Percentiles rank a stretch among this genome's conserved stretches.
phyloP scores from a whole-genome alignment of 1,140 invertebrate species.

The Branchinecta lindahli region DNA sequence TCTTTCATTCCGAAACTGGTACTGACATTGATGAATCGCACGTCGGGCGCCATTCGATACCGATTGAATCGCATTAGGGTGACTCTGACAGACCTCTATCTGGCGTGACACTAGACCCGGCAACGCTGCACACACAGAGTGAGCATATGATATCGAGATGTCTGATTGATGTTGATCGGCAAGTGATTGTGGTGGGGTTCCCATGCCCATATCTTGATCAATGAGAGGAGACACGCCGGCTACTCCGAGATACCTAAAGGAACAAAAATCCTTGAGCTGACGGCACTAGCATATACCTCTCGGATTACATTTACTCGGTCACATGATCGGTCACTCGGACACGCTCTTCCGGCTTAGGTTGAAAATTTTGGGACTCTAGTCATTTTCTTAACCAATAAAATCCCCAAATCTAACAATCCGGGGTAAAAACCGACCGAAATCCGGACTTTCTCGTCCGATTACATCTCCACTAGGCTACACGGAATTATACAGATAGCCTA shows the following conservation, averaged over 20 bases:
- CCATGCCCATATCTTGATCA: slow-evolving; percentile 25
- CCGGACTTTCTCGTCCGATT: too few species aligned
- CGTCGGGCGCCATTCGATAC: slow-evolving; percentile 36
- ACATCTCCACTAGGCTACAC: too few species aligned
- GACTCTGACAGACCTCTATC: slow-evolving; percentile 34
- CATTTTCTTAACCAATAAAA: too few species aligned
- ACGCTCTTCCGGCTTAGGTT: too few species aligned
- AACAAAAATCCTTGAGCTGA: background rate
- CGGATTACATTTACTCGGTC: too few species aligned
- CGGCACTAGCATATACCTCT: too few species aligned
- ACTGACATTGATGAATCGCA: slow-evolving; percentile 40
- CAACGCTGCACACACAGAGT: slow-evolving; percentile 26
- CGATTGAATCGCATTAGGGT: slow-evolving; percentile 37
- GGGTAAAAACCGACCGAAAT: too few species aligned
- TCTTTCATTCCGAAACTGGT: slow-evolving; percentile 40
- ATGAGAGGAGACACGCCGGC: slow-evolving; percentile 32
- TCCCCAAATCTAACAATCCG: too few species aligned
- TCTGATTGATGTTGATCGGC: slow-evolving; percentile 28
- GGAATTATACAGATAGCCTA: too few species aligned
- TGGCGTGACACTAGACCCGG: slow-evolving; percentile 35
- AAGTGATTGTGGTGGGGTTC: slow-evolving; percentile 26
- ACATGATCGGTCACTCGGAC: too few species aligned
- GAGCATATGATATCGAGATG: slow-evolving; percentile 23
- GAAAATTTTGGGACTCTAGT: too few species aligned
- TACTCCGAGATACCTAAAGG: slow-evolving; percentile 38